Evolutionary conservation across 2,888 invertebrate species (phyloP), one percentile per base, ranked within the genome.

Genomic region (Resseliella maxima): DNA sequence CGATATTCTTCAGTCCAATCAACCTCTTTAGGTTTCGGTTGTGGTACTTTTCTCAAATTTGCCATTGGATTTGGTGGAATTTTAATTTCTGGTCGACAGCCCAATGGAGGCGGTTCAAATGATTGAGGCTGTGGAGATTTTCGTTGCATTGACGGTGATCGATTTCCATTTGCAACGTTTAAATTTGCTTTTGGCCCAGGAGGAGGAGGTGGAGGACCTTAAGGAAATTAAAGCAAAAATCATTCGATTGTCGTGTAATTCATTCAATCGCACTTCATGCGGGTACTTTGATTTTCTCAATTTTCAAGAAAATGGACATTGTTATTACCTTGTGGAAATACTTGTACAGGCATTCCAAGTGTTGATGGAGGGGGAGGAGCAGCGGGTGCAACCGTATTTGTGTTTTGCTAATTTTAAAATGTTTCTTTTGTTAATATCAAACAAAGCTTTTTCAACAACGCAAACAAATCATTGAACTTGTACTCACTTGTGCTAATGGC

Each of bases 21-120:
- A 72, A 91, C 91, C 89, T 93, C 93, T 92, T 93, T 93, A 88
- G 93, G 93, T 88, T 93, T 93, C 0, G 95, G 94, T 87, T 94
- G 94, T 87, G 94, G 93, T 2, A 95, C 94, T 92, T 94, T 94
- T 88, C 94, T 92, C 87, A 95, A 90, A 91, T 93, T 92, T 38
- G 94, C 93, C 90, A 95, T 95, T 0, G 95, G 95, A 89, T 95
- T 95, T 87, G 94, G 92, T 10, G 95, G 95, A 85, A 95, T 95
- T 31, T 95, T 95, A 89, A 95, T 95, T 91, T 95, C 95, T 27
- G 95, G 95, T 87, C 95, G 92, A 90, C 94, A 93, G 50, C 93
- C 94, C 86, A 91, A 89, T 86, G 92, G 92, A 86, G 92, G 91
- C 85, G 91, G 90, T 89, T 92, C 92, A 86, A 91, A 90, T 86